Evolutionary conservation across 2,113 vertebrate genomes (phyloP).

Genomic region (Dendropsophus ebraccatus): DNA sequence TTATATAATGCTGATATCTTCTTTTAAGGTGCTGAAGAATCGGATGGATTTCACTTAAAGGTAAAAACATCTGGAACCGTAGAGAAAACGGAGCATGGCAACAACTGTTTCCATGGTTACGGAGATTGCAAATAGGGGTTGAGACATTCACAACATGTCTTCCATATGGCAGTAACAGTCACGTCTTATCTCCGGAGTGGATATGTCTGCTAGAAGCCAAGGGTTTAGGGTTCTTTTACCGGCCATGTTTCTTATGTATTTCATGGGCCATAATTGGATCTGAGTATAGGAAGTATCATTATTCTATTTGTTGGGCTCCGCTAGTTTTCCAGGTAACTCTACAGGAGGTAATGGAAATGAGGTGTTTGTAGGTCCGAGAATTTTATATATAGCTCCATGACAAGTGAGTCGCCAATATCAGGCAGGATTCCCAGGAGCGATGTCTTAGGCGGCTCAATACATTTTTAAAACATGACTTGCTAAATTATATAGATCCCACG

Average conservation of each 20-base stretch:
- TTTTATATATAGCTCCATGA: no score
- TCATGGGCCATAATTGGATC: background rate
- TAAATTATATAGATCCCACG: no score
- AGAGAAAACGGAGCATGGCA: background rate
- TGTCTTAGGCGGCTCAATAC: no score
- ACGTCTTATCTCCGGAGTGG: background rate
- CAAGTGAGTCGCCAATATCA: no score
- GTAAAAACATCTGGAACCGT: slow-evolving; percentile 16
- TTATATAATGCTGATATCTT: background rate
- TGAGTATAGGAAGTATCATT: background rate
- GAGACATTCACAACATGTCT: background rate
- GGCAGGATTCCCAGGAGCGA: no score
- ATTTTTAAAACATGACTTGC: no score
- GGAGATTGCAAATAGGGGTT: background rate
- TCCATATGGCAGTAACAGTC: background rate
- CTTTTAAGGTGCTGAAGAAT: slow-evolving; percentile 41
- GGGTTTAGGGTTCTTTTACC: background rate
- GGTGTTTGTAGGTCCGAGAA: no score
- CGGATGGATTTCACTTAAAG: slow-evolving; percentile 24
- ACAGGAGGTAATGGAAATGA: no score
- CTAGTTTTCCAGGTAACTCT: background rate
- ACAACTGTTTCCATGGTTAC: slow-evolving; percentile 4
- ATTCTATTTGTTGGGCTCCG: background rate
- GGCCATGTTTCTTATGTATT: no score
- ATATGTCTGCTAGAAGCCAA: background rate